Evolutionary conservation across 2,888 invertebrate genomes (phyloP).

Genomic region (Drosophila limbata): DNA sequence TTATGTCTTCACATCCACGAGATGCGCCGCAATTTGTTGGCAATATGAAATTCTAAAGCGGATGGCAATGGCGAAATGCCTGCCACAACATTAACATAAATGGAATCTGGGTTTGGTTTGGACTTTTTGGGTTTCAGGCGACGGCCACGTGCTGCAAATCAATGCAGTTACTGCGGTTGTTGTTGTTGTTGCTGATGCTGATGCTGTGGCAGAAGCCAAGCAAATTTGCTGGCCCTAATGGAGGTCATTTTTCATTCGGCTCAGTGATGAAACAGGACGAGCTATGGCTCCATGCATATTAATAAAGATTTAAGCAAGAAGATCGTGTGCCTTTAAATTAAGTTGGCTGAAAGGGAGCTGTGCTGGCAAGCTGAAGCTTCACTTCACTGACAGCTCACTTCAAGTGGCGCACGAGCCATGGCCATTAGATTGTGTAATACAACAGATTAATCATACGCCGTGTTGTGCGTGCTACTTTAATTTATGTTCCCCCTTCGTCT

Average conservation of each 20-base stretch:
- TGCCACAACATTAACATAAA: slow-evolving; percentile 71
- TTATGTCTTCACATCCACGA: slow-evolving; percentile 43
- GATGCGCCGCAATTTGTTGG: slow-evolving; percentile 39
- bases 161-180: slow-evolving; percentile 60
- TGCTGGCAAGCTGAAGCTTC: slow-evolving; percentile 24
- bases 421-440: slow-evolving; percentile 74
- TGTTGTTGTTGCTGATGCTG: neutral
- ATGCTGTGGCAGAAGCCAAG: slow-evolving; percentile 42
- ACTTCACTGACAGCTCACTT: slow-evolving; percentile 55
- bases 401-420: slow-evolving; percentile 62
- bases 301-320: slow-evolving; percentile 71
- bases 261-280: slow-evolving; percentile 32
- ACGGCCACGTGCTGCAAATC: slow-evolving; percentile 61
- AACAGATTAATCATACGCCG: slow-evolving; percentile 76
- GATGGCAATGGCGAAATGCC: slow-evolving; percentile 42
- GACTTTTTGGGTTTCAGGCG: neutral
- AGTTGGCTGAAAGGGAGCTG: slow-evolving; percentile 39
- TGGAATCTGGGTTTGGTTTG: slow-evolving; percentile 49
- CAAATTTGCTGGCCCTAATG: slow-evolving; percentile 70
- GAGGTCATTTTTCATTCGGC: slow-evolving; percentile 60
- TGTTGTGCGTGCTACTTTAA: slow-evolving; percentile 50
- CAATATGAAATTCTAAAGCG: slow-evolving; percentile 51
- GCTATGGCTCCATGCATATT: slow-evolving; percentile 65
- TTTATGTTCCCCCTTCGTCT: slow-evolving; percentile 55
- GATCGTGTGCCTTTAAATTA: slow-evolving; percentile 54